A percentile compares a stretch with the other conserved stretches of the same genome.
phyloP scores from a whole-genome alignment of 92 coral and sea anemone genomes.

The Bergia sp. region DNA sequence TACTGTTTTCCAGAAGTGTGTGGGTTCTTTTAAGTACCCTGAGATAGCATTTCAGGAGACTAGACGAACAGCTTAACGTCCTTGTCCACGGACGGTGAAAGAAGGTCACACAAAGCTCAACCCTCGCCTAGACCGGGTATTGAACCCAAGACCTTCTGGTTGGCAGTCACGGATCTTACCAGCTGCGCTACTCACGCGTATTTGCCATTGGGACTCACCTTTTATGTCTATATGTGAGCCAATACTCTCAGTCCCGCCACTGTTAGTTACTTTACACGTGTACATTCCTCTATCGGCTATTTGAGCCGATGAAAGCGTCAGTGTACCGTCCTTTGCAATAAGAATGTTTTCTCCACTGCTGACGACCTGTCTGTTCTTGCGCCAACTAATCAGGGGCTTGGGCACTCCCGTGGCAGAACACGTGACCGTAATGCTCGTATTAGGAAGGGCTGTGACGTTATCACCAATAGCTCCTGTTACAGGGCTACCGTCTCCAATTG shows the following conservation, averaged over 20 bases:
- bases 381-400: conserved; percentile 29
- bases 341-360: background rate
- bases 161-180: too few species aligned
- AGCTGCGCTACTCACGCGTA: too few species aligned
- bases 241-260: conserved; percentile 56
- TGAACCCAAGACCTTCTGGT: too few species aligned
- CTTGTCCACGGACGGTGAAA: too few species aligned
- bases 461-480: conserved; percentile 25
- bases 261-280: conserved; percentile 63
- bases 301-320: conserved; percentile 43
- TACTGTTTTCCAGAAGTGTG: too few species aligned
- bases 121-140: too few species aligned
- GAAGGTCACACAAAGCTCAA: too few species aligned
- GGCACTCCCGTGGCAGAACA: conserved; percentile 29
- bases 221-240: conserved; percentile 46
- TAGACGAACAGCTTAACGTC: too few species aligned
- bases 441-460: conserved; percentile 35
- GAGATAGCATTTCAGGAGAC: too few species aligned
- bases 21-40: too few species aligned
- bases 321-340: conserved; percentile 45
- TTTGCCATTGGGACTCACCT: conserved; percentile 40
- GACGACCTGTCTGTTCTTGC: conserved; percentile 10
- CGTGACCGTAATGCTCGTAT: conserved; percentile 24
- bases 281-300: conserved; percentile 51
- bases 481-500: conserved; percentile 12